Evolutionary conservation across 2,113 vertebrate species (phyloP).

Genomic region (Heterotilapia buettikoferi): DNA sequence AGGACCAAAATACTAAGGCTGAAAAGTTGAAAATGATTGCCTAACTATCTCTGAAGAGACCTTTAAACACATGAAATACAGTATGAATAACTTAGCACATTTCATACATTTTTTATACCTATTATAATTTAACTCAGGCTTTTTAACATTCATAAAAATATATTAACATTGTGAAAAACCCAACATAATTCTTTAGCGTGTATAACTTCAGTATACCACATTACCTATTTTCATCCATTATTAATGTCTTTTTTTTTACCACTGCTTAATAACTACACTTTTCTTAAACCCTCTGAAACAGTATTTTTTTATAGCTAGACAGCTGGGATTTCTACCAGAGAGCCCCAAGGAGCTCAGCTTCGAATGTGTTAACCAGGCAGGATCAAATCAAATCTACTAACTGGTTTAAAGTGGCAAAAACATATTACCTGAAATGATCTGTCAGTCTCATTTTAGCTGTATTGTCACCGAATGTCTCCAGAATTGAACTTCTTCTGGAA

Average conservation of each 20-base stretch:
- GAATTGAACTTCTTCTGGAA: background rate
- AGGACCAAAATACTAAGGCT: background rate
- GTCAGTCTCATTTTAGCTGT: background rate
- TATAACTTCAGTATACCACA: background rate
- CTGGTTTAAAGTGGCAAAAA: background rate
- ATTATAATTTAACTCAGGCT: constrained; percentile 12
- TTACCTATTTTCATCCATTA: background rate
- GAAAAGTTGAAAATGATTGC: constrained; percentile 4
- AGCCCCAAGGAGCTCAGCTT: background rate
- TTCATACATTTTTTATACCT: constrained; percentile 10
- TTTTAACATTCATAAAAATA: constrained; percentile 7
- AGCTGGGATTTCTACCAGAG: background rate
- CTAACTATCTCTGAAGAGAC: constrained; percentile 3
- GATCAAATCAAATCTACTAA: background rate
- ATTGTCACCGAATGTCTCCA: background rate
- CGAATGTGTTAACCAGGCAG: background rate
- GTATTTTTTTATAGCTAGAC: background rate
- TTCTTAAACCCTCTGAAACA: background rate
- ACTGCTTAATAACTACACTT: background rate
- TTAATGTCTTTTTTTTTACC: background rate
- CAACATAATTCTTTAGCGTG: background rate
- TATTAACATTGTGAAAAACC: background rate
- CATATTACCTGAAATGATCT: background rate
- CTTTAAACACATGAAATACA: background rate
- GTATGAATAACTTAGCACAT: constrained; percentile 15